Percentiles rank a stretch among this genome's conserved stretches.
phyloP scores from a whole-genome alignment of 2,113 vertebrate genomes.

The Myotis yumanensis region DNA sequence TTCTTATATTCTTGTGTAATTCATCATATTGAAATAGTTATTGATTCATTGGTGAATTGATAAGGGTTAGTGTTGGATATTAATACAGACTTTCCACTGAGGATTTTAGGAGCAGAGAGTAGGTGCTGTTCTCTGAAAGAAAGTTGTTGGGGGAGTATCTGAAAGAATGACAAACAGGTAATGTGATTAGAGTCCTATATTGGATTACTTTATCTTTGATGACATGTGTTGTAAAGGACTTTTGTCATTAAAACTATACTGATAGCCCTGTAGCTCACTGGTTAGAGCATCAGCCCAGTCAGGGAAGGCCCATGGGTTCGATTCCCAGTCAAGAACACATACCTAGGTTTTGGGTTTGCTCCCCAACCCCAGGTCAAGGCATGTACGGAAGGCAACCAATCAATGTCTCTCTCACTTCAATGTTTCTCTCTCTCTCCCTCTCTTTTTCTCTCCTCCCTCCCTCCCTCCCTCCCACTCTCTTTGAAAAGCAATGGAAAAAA shows the following conservation, averaged over 20 bases:
- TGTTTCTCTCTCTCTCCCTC: too few species aligned
- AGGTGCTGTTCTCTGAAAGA: neutral
- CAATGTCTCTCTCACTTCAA: too few species aligned
- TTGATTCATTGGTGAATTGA: neutral
- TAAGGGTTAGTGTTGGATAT: neutral
- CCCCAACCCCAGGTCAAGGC: too few species aligned
- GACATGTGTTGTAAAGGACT: neutral
- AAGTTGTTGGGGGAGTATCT: neutral
- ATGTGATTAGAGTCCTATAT: neutral
- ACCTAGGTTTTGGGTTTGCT: too few species aligned
- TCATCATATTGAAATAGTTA: neutral
- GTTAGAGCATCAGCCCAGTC: too few species aligned
- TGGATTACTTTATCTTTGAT: neutral
- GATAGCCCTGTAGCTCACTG: neutral
- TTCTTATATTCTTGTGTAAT: neutral
- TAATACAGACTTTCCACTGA: neutral
- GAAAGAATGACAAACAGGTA: neutral
- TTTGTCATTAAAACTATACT: conserved; percentile 13
- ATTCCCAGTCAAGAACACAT: too few species aligned
- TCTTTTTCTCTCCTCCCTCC: too few species aligned
- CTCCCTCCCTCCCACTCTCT: too few species aligned
- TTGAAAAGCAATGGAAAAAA: too few species aligned
- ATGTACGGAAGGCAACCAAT: too few species aligned
- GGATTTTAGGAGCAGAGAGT: neutral
- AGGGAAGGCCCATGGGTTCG: too few species aligned